Base-by-base conservation (phyloP, 1,140 invertebrate genomes). In the Coptotermes formosanus region DNA sequence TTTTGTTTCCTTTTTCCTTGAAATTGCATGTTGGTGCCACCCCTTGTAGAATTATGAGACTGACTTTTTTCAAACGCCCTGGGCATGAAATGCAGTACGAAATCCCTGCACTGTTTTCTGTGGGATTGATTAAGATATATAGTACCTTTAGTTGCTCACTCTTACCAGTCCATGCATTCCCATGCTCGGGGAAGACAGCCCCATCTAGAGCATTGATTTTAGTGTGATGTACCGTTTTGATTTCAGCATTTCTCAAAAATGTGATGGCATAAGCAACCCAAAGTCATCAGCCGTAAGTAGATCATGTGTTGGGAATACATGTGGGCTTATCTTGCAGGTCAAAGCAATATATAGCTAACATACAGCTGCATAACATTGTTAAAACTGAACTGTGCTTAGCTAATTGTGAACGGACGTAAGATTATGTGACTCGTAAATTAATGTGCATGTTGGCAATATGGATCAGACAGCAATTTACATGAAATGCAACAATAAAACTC, bases 161-260 rank as follows among this genome's bases (percentile, higher is more conserved):
- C 9, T 55, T 55, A 55, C 52, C 52, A 55, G 16, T 19, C 14
- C 52, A 55, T 55, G 52, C 19, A 7, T 6, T 48, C 6, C 6
- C 45, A 48, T 48, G 45, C 45, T 55, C 25, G 64, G 64, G 64
- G 64, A 69, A n/a, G 25, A 12, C n/a, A 30, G 25, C 64, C 64
- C 64, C 64, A 21, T 69, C 3, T 69, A n/a, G 21, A 69, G n/a
- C n/a, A 69, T n/a, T 69, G 64, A n/a, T 69, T 69, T 69, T 21
- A 69, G 64, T 69, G 64, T 69, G 64, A 69, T n/a, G n/a, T 69
- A 25, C 23, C 64, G 23, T 69, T 25, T 25, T 69, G 64, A n/a
- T 94, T 94, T 88, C 93, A 95, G 94, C 94, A 90, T 95, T 95
- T 93, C 93, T 95, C 92, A 95, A 94, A 94, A 94, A 94, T 92